Conservation (phyloP, 2,888 invertebrate species). For the Metopia argyrocephala region DNA sequence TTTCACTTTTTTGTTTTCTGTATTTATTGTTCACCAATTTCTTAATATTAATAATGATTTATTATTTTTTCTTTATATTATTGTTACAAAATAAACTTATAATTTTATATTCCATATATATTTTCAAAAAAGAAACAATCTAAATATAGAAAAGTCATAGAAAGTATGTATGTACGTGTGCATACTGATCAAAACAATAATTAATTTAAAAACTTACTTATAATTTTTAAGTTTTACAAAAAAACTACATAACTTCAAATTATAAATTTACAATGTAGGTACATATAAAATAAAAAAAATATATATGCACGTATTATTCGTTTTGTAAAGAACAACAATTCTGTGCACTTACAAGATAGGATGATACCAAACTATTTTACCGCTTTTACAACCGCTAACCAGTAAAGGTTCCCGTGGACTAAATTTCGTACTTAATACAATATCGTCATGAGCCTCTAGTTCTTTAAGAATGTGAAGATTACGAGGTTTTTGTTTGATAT, state of each 20-base stretch:
- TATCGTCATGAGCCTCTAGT: constrained; percentile 86
- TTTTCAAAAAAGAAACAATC: no score
- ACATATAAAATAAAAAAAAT: constrained; percentile 44
- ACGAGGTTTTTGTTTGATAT: constrained; percentile 77
- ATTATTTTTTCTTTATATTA: not conserved
- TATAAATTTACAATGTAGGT: no score
- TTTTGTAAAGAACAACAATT: constrained; percentile 2
- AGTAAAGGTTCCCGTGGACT: constrained; percentile 91
- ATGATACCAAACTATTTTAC: constrained; percentile 93
- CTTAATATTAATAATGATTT: constrained; percentile 13
- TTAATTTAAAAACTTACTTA: constrained; percentile 27
- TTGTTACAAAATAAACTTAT: constrained; percentile 11
- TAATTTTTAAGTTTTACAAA: constrained; percentile 42
- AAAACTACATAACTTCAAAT: constrained; percentile 46
- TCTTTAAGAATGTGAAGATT: constrained; percentile 84
- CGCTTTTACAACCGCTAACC: constrained; percentile 93
- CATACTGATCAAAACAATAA: constrained; percentile 18
- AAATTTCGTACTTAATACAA: constrained; percentile 93
- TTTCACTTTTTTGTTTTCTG: constrained; percentile 1
- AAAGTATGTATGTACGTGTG: no score
- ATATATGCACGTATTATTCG: constrained; percentile 2
- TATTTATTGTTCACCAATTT: constrained; percentile 13
- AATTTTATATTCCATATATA: not conserved
- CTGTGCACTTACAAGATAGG: constrained; percentile 79
- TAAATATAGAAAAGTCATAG: no score